phyloP scores from a whole-genome alignment of 2,797 vertebrate genomes.

The Varecia variegata region DNA sequence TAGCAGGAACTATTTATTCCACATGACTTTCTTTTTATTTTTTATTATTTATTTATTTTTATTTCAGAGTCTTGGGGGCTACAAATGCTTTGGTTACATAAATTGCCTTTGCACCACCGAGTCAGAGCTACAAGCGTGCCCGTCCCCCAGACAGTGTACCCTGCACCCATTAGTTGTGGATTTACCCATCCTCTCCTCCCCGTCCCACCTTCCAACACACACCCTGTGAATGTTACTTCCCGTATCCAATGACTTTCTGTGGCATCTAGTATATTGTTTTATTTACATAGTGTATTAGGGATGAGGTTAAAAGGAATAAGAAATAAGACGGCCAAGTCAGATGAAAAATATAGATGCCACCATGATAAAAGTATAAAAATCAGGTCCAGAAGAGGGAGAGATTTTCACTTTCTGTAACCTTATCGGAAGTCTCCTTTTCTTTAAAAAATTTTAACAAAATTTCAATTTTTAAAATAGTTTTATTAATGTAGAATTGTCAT shows the following conservation, averaged over 20 bases:
- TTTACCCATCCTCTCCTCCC: too few species aligned
- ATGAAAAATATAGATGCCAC: background rate
- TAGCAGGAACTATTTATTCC: background rate
- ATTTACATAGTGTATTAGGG: background rate
- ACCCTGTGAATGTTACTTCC: too few species aligned
- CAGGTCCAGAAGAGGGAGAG: background rate
- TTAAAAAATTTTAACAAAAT: background rate
- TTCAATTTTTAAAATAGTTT: background rate
- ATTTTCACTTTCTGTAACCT: background rate
- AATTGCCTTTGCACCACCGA: too few species aligned
- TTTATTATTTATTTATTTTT: too few species aligned
- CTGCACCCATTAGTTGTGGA: too few species aligned
- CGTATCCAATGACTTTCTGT: background rate
- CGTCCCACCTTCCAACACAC: too few species aligned
- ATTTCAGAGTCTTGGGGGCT: too few species aligned
- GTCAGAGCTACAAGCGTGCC: too few species aligned
- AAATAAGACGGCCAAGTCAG: background rate
- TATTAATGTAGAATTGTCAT: background rate
- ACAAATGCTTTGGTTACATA: too few species aligned
- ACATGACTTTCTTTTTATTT: background rate
- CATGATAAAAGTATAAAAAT: background rate
- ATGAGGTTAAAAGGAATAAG: background rate
- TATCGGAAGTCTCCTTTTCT: background rate
- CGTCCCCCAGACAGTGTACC: too few species aligned
- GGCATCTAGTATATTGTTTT: background rate